These are phyloP conservation scores for Montipora cactus DNA, from an alignment of 64 coral and sea anemone species.

Conservation along the genomic window DNA sequence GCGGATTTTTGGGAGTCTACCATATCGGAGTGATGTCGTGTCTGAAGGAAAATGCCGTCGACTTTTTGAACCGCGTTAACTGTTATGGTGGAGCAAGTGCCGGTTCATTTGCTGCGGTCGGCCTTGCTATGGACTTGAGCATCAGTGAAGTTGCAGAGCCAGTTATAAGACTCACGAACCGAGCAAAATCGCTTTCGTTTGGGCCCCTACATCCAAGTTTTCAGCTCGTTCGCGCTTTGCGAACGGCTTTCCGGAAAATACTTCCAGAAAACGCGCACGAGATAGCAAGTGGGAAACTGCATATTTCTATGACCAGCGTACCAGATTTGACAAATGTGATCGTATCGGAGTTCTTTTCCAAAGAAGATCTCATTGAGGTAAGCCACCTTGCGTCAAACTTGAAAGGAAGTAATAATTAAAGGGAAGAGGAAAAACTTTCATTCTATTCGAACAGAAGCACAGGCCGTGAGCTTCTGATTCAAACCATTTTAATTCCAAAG, in stretches of 20 bases:
- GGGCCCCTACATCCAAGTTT: slow-evolving; percentile 93
- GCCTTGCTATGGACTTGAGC: slow-evolving; percentile 77
- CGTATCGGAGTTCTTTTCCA: slow-evolving; percentile 92
- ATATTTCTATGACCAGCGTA: slow-evolving; percentile 91
- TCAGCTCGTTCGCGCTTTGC: slow-evolving; percentile 80
- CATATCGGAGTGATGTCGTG: slow-evolving; percentile 95
- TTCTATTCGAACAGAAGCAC: background rate
- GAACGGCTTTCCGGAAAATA: slow-evolving; percentile 87
- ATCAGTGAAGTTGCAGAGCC: slow-evolving; percentile 79
- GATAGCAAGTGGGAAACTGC: slow-evolving; percentile 79
- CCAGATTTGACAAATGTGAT: slow-evolving; percentile 83
- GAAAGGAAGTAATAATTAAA: background rate
- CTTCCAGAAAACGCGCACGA: slow-evolving; percentile 91
- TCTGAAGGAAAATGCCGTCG: slow-evolving; percentile 87
- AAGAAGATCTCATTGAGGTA: slow-evolving; percentile 97
- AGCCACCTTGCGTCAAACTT: slow-evolving; percentile 1
- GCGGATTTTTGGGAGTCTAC: slow-evolving; percentile 98
- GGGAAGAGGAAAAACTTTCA: background rate
- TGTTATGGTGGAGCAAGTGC: slow-evolving; percentile 97
- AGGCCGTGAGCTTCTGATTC: background rate
- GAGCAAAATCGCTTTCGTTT: slow-evolving; percentile 84
- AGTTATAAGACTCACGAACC: slow-evolving; percentile 85
- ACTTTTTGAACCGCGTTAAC: slow-evolving; percentile 85
- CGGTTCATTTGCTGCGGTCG: slow-evolving; percentile 87
- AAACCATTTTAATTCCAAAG: background rate